Evolutionary conservation across 2,888 invertebrate species (phyloP), one percentile per base, ranked within the genome.

Genomic region (Campaea margaritaria): DNA sequence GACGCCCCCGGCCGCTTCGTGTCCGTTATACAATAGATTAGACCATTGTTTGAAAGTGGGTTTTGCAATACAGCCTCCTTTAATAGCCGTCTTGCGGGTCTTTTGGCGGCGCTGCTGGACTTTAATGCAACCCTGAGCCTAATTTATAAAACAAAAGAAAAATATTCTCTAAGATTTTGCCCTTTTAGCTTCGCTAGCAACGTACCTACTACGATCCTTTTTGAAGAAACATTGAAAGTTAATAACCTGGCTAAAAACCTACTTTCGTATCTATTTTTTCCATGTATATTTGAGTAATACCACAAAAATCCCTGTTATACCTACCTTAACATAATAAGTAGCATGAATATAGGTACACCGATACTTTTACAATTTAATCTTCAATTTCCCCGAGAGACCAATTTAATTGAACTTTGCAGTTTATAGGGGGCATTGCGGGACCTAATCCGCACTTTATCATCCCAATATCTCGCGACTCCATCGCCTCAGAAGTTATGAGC

Each of bases 341-440:
- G 7, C 14, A 7, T 39, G 31, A 9, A 39, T 21, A 21, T 21
- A 21, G 21, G 2, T 21, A 21, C 31, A 39, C n/a, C 39, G 31
- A 50, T 59, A 62, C 59, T 69, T 64, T 60, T 49, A 67, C 64
- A 64, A 63, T 67, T 67, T 69, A 67, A 69, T 65, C 65, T 65
- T 58, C 62, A 64, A 69, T 67, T 67, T 69, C 64, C 21, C 21
- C 54, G 58, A 59, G 55, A 64, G 62, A 58, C 62, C 62, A 54
- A 62, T 67, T 63, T 69, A 67, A 69, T 69, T 69, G 69, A 69
- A 67, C 65, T 69, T 67, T 67, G 62, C 69, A 69, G 67, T 67
- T 69, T 67, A 67, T 69, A 64, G 69, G 54, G 64, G 67, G 63
- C 64, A 65, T 60, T 62, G 63, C 53, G 62, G 64, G 62, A 62